phyloP scores from a whole-genome alignment of 2,113 vertebrate species.

The Salvelinus namaycush region DNA sequence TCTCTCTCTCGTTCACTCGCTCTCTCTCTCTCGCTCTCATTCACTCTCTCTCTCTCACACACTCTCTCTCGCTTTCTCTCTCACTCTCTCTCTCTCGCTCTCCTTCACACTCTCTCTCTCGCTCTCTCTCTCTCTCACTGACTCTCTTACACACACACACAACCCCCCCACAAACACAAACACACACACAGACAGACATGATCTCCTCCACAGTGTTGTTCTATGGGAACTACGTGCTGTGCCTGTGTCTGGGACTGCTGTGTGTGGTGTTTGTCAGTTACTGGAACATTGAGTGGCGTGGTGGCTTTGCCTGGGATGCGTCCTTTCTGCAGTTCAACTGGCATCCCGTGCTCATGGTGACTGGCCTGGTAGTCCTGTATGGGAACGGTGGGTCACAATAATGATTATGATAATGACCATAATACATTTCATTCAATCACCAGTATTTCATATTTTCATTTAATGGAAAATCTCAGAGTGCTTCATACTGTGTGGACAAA shows the following conservation, averaged over 20 bases:
- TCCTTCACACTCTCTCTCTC: too few species aligned
- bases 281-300: slow-evolving; percentile 71
- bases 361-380: slow-evolving; percentile 72
- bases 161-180: too few species aligned
- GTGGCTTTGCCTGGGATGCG: slow-evolving; percentile 72
- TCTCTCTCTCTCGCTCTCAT: background rate
- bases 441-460: too few species aligned
- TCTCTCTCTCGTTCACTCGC: background rate
- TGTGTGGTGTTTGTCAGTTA: slow-evolving; percentile 60
- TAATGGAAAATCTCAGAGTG: too few species aligned
- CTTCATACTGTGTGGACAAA: too few species aligned
- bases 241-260: slow-evolving; percentile 58
- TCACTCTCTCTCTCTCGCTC: background rate
- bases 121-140: too few species aligned
- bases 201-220: slow-evolving; percentile 31
- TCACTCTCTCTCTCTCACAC: background rate
- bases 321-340: slow-evolving; percentile 71
- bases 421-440: too few species aligned
- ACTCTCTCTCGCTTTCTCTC: background rate
- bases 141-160: too few species aligned
- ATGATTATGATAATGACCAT: too few species aligned
- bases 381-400: slow-evolving; percentile 69
- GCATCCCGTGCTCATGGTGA: slow-evolving; percentile 79
- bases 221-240: slow-evolving; percentile 43
- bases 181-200: background rate